phyloP scores from a whole-genome alignment of 1,140 invertebrate species.

The Sitobion miscanthi region DNA sequence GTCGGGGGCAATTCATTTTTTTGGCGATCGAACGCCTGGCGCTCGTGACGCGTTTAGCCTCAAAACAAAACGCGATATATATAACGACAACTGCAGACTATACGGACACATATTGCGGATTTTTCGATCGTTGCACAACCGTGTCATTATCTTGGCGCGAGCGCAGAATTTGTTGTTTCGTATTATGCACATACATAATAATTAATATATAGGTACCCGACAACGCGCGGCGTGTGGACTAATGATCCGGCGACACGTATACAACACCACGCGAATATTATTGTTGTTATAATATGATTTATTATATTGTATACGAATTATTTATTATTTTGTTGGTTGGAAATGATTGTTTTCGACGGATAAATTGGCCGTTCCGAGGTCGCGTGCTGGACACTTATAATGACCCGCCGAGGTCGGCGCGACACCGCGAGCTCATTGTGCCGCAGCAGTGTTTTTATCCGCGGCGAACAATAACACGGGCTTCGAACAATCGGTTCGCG shows the following conservation, averaged over 20 bases:
- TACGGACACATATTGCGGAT: neutral
- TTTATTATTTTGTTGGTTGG: neutral
- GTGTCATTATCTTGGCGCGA: neutral
- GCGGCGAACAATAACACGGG: neutral
- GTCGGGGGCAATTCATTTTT: constrained; percentile 8
- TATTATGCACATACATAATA: neutral
- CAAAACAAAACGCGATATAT: neutral
- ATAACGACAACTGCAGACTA: neutral
- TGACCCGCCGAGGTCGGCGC: neutral
- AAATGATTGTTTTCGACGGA: constrained; percentile 1
- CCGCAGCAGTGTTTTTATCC: too few relatives aligned
- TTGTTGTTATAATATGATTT: neutral
- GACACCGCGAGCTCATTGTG: neutral
- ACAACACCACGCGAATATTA: neutral
- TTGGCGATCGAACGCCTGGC: neutral
- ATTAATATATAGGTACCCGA: neutral
- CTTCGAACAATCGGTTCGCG: neutral
- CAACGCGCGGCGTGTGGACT: neutral
- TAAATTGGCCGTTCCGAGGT: neutral
- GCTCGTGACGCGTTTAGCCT: constrained; percentile 52
- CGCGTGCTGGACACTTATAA: neutral
- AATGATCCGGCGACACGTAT: constrained; percentile 3
- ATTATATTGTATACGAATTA: neutral
- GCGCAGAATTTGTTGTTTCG: too few relatives aligned
- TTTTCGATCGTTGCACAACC: constrained; percentile 30